These are phyloP conservation scores for Notarius quadriscutis DNA, from an alignment of 2,113 vertebrate genomes.

Conservation along the genomic window DNA sequence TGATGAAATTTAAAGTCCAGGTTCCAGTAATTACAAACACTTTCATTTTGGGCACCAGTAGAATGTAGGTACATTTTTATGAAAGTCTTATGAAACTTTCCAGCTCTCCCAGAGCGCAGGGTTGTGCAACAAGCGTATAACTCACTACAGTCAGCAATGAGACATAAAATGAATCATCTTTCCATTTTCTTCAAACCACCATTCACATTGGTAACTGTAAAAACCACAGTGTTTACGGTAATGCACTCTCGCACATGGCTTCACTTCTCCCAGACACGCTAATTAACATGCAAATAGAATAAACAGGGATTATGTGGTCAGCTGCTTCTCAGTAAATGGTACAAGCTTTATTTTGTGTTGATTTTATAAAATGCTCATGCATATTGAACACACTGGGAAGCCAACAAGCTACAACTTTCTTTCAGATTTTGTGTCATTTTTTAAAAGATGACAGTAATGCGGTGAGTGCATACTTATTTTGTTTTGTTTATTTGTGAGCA, in stretches of 20 bases:
- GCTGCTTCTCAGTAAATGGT: neutral
- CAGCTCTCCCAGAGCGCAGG: conserved; percentile 40
- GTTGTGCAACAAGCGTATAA: conserved; percentile 48
- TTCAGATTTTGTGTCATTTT: too few relatives aligned
- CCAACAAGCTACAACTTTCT: too few relatives aligned
- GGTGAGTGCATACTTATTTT: neutral
- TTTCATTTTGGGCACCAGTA: conserved; percentile 39
- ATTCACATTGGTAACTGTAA: conserved; percentile 17
- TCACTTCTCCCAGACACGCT: neutral
- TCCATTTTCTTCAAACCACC: conserved; percentile 1
- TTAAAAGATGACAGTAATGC: neutral
- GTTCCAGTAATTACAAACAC: conserved; percentile 42
- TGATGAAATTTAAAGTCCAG: conserved; percentile 52
- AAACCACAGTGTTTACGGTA: conserved; percentile 3
- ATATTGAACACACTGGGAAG: neutral
- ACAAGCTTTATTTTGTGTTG: neutral
- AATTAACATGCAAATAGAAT: neutral
- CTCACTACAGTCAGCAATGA: conserved; percentile 30
- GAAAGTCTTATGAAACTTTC: conserved; percentile 34
- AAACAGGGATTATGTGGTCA: neutral
- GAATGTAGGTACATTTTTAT: conserved; percentile 33
- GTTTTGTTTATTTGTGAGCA: neutral
- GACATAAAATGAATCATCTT: neutral
- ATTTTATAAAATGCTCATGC: neutral
- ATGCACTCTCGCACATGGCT: neutral